Percentiles rank a stretch among this genome's conserved stretches.
phyloP scores from a whole-genome alignment of 2,888 invertebrate genomes.

The Leptopilina drosophilae region DNA sequence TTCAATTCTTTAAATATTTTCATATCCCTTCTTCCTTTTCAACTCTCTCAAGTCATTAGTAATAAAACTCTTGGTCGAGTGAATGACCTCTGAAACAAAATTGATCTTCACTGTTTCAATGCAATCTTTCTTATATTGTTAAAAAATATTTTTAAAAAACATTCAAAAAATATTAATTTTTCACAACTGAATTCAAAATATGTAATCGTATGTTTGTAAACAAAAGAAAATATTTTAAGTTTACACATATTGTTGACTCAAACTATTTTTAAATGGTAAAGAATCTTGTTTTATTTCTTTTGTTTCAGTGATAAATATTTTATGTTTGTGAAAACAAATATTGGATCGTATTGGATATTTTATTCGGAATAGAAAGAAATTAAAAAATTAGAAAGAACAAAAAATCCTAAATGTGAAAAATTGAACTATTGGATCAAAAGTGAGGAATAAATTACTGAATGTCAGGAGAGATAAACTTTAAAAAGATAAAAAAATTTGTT shows the following conservation, averaged over 20 bases:
- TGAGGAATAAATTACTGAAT: no score
- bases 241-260: not conserved
- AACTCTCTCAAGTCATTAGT: conserved; percentile 3
- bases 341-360: no score
- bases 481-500: not conserved
- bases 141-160: no score
- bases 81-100: conserved; percentile 17
- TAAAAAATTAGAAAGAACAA: no score
- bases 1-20: conserved; percentile 15
- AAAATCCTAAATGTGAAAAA: no score
- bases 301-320: not conserved
- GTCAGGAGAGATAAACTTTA: no score
- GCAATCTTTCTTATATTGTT: not conserved
- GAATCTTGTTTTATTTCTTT: not conserved
- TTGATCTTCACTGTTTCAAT: conserved; percentile 2
- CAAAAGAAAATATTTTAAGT: not conserved
- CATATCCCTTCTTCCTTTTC: conserved; percentile 15
- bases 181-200: not conserved
- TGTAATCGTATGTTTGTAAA: not conserved
- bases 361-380: no score
- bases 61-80: conserved; percentile 8
- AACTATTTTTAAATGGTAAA: not conserved
- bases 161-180: not conserved
- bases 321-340: not conserved
- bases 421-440: no score